A percentile compares a stretch with the other conserved stretches of the same genome.
Conservation (phyloP, 2,113 vertebrate species). For the Ochotona curzoniae region DNA sequence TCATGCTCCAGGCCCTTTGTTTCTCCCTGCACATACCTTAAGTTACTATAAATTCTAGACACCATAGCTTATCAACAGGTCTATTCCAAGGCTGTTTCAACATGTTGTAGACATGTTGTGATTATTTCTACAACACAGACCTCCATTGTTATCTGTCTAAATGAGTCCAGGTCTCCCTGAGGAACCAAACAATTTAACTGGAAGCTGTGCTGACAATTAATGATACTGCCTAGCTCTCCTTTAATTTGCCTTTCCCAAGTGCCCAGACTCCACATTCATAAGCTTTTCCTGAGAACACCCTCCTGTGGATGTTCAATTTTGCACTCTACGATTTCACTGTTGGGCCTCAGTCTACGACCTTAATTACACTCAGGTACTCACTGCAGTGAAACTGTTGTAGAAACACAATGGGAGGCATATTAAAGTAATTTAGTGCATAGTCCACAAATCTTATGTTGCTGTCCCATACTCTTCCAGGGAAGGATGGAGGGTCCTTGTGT, state of each 20-base stretch:
- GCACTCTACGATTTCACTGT: slow-evolving; percentile 13
- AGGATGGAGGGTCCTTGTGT: slow-evolving; percentile 64
- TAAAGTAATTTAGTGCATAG: slow-evolving; percentile 7
- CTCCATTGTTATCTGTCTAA: not conserved
- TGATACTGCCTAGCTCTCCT: not conserved
- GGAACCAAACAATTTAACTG: not conserved
- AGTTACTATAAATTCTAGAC: not conserved
- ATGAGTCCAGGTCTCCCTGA: not conserved
- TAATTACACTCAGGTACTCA: slow-evolving; percentile 62
- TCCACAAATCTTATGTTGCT: slow-evolving; percentile 61
- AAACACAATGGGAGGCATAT: slow-evolving; percentile 7
- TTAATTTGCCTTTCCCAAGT: not conserved
- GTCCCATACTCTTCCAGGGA: not conserved
- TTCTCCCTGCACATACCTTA: not conserved
- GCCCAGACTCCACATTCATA: not conserved
- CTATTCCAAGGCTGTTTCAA: not conserved
- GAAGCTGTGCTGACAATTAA: not conserved
- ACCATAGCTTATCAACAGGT: not conserved
- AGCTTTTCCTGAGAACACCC: not conserved
- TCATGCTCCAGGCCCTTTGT: not conserved
- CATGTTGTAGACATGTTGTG: not conserved
- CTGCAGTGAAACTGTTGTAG: not conserved
- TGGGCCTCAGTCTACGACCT: slow-evolving; percentile 43
- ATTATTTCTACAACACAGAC: not conserved
- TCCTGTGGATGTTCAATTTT: slow-evolving; percentile 49